phyloP scores from a whole-genome alignment of 2,797 vertebrate species.

The Megaceryle alcyon region DNA sequence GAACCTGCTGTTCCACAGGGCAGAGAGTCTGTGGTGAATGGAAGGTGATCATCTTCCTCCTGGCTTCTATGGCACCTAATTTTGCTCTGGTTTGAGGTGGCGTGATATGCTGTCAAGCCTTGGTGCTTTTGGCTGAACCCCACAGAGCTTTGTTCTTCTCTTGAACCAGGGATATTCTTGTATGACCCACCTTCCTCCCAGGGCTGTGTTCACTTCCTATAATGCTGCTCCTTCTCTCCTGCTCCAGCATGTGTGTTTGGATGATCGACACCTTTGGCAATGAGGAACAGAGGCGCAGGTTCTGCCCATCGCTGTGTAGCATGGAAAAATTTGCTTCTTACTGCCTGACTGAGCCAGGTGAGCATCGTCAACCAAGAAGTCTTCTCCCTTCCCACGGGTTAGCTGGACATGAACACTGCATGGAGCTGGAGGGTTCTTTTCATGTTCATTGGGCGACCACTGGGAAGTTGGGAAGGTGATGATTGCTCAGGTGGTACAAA shows the following conservation, averaged over 20 bases:
- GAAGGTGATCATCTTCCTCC: not conserved
- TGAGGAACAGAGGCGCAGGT: constrained; percentile 85
- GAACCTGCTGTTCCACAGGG: not conserved
- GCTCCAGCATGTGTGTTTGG: constrained; percentile 94
- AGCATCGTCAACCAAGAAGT: not conserved
- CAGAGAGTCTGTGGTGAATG: not conserved
- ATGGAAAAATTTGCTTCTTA: constrained; percentile 97
- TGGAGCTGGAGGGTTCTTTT: not conserved
- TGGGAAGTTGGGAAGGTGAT: not conserved
- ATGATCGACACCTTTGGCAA: constrained; percentile 95
- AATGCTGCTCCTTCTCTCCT: constrained; percentile 25
- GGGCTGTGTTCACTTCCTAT: not conserved
- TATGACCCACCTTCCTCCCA: not conserved
- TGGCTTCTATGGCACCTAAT: not conserved
- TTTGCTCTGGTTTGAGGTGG: not conserved
- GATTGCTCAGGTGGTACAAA: not conserved
- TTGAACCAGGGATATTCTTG: not conserved
- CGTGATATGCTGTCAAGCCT: not conserved
- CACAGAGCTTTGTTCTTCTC: not conserved
- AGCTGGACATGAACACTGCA: not conserved
- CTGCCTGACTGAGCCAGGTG: constrained; percentile 97
- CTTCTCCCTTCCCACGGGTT: not conserved
- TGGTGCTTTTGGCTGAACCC: not conserved
- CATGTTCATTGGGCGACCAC: not conserved
- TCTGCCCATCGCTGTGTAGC: constrained; percentile 89